These are phyloP conservation scores for Thera britannica DNA, from an alignment of 2,888 invertebrate species.

Conservation along the genomic window DNA sequence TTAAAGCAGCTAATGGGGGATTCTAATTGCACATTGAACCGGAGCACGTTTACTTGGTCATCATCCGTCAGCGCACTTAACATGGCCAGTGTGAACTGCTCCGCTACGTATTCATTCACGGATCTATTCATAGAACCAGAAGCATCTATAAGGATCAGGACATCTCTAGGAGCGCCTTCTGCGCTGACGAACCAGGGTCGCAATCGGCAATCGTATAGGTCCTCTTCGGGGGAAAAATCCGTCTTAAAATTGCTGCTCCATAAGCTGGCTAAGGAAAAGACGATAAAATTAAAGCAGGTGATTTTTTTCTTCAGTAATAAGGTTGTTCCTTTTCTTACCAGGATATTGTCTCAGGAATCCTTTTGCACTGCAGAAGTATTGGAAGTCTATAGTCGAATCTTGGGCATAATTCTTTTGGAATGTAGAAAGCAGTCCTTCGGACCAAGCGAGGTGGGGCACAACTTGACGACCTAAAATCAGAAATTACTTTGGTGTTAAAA, in stretches of 20 bases:
- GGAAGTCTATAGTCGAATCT: conserved; percentile 73
- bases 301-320: too few species aligned
- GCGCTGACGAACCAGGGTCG: conserved; percentile 79
- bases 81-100: conserved; percentile 67
- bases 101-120: conserved; percentile 64
- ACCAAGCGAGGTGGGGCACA: conserved; percentile 67
- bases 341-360: conserved; percentile 79
- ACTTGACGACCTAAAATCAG: conserved; percentile 54
- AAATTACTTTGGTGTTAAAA: background rate
- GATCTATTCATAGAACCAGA: conserved; percentile 78
- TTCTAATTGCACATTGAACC: conserved; percentile 66
- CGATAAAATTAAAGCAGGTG: too few species aligned
- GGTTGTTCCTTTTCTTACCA: conserved; percentile 48
- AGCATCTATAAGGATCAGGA: conserved; percentile 73
- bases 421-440: conserved; percentile 64
- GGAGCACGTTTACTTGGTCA: conserved; percentile 73
- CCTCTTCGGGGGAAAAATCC: conserved; percentile 50
- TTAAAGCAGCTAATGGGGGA: conserved; percentile 74
- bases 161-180: conserved; percentile 73
- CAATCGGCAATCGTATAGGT: conserved; percentile 74
- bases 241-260: conserved; percentile 74
- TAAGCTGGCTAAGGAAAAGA: conserved; percentile 57
- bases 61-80: conserved; percentile 78
- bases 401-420: conserved; percentile 74
- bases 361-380: conserved; percentile 76